Percentiles rank a stretch among this genome's conserved stretches.
Conservation (phyloP, 2,888 invertebrate species). For the Synanthedon vespiformis region DNA sequence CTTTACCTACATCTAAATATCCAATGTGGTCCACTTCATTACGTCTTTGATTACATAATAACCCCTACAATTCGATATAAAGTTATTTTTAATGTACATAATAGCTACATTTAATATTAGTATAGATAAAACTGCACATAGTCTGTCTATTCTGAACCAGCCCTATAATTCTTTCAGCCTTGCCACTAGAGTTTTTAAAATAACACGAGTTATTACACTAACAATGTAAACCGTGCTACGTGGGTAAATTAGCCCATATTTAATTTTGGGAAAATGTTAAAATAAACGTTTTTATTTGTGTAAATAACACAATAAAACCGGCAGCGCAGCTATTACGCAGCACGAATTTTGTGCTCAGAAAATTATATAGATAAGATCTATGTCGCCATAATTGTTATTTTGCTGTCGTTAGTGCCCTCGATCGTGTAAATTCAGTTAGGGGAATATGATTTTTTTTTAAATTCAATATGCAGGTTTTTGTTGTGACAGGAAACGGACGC, state of each 20-base stretch:
- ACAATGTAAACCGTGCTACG: conserved; percentile 48
- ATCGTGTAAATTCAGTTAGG: conserved; percentile 68
- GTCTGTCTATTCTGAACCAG: conserved; percentile 3
- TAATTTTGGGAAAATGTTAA: conserved; percentile 71
- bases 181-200: conserved; percentile 20
- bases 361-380: conserved; percentile 64
- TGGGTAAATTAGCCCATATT: conserved; percentile 62
- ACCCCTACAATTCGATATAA: too few species aligned
- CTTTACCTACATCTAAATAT: too few species aligned
- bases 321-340: conserved; percentile 43
- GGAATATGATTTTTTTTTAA: conserved; percentile 45
- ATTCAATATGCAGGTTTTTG: conserved; percentile 47
- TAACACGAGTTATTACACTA: conserved; percentile 43
- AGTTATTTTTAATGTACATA: too few species aligned
- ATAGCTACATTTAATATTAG: too few species aligned
- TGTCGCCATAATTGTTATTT: conserved; percentile 65
- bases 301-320: conserved; percentile 70
- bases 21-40: too few species aligned
- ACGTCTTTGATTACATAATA: too few species aligned
- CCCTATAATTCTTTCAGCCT: conserved; percentile 16
- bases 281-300: conserved; percentile 72
- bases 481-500: conserved; percentile 54
- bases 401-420: conserved; percentile 58
- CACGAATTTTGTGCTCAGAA: conserved; percentile 50
- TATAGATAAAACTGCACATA: too few species aligned